Evolutionary conservation across 2,888 invertebrate genomes (phyloP).

Genomic region (Crematogaster levior): DNA sequence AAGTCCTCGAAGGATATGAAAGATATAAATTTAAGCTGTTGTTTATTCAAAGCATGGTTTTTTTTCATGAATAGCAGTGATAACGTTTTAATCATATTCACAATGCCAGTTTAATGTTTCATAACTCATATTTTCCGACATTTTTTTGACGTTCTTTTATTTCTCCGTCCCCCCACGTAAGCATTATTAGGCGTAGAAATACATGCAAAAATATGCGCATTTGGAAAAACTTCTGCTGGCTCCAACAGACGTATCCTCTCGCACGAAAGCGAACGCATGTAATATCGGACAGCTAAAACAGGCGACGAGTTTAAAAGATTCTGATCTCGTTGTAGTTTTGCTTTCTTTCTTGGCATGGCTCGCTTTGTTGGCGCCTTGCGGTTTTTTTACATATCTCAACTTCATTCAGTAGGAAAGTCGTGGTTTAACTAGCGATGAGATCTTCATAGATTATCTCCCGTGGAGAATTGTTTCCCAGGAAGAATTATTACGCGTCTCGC

Average conservation of each 20-base stretch:
- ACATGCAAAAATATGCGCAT: constrained; percentile 40
- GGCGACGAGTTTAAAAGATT: background rate
- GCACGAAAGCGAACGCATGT: background rate
- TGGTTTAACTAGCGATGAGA: background rate
- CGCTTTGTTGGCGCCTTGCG: constrained; percentile 25
- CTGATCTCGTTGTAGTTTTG: constrained; percentile 15
- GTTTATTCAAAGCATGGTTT: background rate
- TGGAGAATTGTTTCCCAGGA: constrained; percentile 6
- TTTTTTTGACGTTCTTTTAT: background rate
- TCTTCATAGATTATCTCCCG: constrained; percentile 10
- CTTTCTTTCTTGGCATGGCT: background rate
- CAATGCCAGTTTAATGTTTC: background rate
- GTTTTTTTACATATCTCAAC: constrained; percentile 20
- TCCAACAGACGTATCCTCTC: background rate
- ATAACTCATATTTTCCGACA: constrained; percentile 15
- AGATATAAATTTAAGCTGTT: background rate
- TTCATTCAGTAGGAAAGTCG: constrained; percentile 16
- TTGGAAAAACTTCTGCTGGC: constrained; percentile 9
- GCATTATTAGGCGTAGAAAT: constrained; percentile 32
- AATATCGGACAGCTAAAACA: constrained; percentile 12
- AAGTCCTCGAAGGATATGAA: background rate
- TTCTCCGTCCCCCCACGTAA: background rate
- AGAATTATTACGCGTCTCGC: constrained; percentile 16
- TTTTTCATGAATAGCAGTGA: background rate
- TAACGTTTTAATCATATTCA: constrained; percentile 14